A percentile compares a stretch with the other conserved stretches of the same genome.
phyloP scores from a whole-genome alignment of 2,113 vertebrate genomes.

The Elaphurus davidianus region DNA sequence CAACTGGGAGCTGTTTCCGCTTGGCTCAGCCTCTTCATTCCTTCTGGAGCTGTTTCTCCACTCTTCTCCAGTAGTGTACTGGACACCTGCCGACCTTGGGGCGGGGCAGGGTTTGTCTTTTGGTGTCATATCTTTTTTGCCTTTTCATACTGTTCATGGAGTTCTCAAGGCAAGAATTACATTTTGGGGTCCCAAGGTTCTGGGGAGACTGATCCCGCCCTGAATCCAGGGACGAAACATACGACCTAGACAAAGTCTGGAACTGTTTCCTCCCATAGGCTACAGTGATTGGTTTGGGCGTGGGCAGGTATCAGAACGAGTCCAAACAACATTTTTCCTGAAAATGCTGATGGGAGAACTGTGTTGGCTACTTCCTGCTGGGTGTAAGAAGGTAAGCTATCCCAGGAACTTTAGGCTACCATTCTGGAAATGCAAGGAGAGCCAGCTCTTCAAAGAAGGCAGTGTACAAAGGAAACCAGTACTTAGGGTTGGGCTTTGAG shows the following conservation, averaged over 20 bases:
- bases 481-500: background rate
- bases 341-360: background rate
- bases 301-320: background rate
- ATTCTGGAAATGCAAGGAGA: background rate
- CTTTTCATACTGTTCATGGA: background rate
- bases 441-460: background rate
- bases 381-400: background rate
- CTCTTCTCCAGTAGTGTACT: background rate
- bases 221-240: background rate
- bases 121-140: background rate
- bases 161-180: background rate
- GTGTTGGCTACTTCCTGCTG: background rate
- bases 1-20: background rate
- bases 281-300: background rate
- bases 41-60: background rate
- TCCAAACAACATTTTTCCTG: background rate
- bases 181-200: background rate
- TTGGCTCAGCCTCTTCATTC: background rate
- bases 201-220: background rate
- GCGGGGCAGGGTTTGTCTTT: fast-evolving
- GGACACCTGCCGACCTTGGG: background rate
- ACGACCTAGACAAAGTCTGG: background rate
- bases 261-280: background rate
- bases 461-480: background rate
- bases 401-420: background rate